phyloP scores from a whole-genome alignment of 1,140 invertebrate species.

The Tribolium castaneum region DNA sequence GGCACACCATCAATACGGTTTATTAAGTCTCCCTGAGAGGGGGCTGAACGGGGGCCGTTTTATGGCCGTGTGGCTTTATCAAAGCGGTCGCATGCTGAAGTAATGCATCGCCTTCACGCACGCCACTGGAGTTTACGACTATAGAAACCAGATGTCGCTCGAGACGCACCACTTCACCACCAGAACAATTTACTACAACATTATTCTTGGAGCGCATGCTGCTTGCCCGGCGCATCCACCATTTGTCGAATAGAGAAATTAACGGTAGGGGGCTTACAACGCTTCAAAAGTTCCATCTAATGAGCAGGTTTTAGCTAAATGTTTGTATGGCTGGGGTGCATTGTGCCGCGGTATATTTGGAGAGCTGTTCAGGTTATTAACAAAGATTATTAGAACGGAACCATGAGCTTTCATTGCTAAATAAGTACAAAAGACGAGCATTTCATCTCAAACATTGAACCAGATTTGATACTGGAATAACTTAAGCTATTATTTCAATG shows the following conservation, averaged over 20 bases:
- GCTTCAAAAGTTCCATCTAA: not conserved
- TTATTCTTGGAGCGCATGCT: not conserved
- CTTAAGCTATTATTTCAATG: not conserved
- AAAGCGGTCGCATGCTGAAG: conserved; percentile 29
- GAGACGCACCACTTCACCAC: not conserved
- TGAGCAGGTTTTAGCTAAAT: conserved; percentile 2
- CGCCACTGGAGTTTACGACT: conserved; percentile 19
- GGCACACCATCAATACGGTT: conserved; percentile 53
- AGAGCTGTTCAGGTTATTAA: not conserved
- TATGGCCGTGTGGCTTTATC: conserved; percentile 53
- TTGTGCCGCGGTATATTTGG: not conserved
- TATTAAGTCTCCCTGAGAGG: conserved; percentile 39
- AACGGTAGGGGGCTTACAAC: not conserved
- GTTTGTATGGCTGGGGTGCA: not conserved
- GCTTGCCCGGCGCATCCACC: conserved; percentile 15
- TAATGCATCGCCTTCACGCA: conserved; percentile 13
- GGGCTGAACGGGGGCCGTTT: conserved; percentile 36
- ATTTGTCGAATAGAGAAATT: not conserved
- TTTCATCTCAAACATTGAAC: not conserved
- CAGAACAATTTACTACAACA: conserved; percentile 13
- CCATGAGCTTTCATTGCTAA: not conserved
- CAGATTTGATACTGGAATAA: not conserved
- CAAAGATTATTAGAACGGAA: not conserved
- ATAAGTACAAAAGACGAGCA: not conserved
- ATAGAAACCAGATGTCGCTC: conserved; percentile 18